phyloP scores from a whole-genome alignment of 2,888 invertebrate genomes.

The Caenorhabditis drosophilae region DNA sequence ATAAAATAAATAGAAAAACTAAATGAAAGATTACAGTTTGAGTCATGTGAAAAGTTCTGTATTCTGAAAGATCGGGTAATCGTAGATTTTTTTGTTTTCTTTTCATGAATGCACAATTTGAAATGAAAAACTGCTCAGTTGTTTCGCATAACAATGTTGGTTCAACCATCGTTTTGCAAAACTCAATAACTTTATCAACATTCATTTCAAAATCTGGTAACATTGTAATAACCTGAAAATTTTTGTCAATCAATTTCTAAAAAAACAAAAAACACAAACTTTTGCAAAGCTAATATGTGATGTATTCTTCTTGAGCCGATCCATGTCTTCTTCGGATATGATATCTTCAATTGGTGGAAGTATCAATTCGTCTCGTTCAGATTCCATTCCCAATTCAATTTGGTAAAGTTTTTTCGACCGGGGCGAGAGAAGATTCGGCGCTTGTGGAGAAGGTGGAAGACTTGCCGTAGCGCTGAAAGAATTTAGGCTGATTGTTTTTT shows the following conservation, averaged over 20 bases:
- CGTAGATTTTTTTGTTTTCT: too few species aligned
- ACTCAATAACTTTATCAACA: background rate
- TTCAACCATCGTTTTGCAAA: slow-evolving; percentile 1
- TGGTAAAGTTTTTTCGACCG: too few species aligned
- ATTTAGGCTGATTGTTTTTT: too few species aligned
- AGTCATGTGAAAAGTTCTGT: too few species aligned
- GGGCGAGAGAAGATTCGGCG: too few species aligned
- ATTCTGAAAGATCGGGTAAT: too few species aligned
- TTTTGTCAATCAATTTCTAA: background rate
- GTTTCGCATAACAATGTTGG: too few species aligned
- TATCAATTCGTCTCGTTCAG: background rate
- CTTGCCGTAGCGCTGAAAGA: background rate
- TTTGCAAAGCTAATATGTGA: background rate
- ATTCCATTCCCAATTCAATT: background rate
- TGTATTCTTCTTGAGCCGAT: background rate
- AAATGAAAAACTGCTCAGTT: too few species aligned
- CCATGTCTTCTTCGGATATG: background rate
- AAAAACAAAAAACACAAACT: background rate
- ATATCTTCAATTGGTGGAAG: background rate
- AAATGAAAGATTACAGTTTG: too few species aligned
- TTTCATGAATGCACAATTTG: too few species aligned
- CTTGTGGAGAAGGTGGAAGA: background rate
- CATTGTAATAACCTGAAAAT: background rate
- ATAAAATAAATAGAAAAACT: too few species aligned
- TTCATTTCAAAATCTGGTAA: background rate